Evolutionary conservation across 2,113 vertebrate genomes (phyloP).

Genomic region (Paracanthobrama guichenoti): DNA sequence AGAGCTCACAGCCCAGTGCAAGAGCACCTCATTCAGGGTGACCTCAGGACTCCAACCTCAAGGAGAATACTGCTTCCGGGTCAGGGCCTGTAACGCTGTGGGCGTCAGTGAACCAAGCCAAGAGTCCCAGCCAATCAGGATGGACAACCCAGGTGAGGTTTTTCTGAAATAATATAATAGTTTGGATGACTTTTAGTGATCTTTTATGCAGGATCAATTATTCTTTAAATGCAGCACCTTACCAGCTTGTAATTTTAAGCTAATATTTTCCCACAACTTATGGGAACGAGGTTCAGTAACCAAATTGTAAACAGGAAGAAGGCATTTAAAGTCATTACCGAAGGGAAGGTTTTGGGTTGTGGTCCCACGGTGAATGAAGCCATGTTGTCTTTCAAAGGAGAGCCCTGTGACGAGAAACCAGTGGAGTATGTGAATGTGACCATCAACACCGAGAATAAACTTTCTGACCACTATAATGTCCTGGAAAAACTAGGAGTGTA

Average conservation of each 20-base stretch:
- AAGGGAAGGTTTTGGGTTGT: background rate
- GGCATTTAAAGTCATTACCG: background rate
- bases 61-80: conserved; percentile 73
- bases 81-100: conserved; percentile 73
- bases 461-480: conserved; percentile 74
- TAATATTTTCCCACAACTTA: conserved; percentile 1
- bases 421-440: conserved; percentile 63
- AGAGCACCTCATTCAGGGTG: conserved; percentile 75
- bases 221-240: background rate
- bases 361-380: background rate
- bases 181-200: background rate
- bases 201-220: background rate
- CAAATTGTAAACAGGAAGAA: conserved; percentile 15
- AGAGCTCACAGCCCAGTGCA: conserved; percentile 67
- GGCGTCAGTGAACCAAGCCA: conserved; percentile 74
- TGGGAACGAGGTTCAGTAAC: background rate
- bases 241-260: background rate
- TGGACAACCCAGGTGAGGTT: conserved; percentile 72
- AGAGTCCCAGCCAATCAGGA: conserved; percentile 69
- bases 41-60: conserved; percentile 64
- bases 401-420: conserved; percentile 60
- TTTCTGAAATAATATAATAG: background rate
- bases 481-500: conserved; percentile 86
- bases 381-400: conserved; percentile 50
- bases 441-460: conserved; percentile 73